These are phyloP conservation scores for Drosophila teissieri DNA, from an alignment of 1,140 invertebrate species.

Conservation along the genomic window DNA sequence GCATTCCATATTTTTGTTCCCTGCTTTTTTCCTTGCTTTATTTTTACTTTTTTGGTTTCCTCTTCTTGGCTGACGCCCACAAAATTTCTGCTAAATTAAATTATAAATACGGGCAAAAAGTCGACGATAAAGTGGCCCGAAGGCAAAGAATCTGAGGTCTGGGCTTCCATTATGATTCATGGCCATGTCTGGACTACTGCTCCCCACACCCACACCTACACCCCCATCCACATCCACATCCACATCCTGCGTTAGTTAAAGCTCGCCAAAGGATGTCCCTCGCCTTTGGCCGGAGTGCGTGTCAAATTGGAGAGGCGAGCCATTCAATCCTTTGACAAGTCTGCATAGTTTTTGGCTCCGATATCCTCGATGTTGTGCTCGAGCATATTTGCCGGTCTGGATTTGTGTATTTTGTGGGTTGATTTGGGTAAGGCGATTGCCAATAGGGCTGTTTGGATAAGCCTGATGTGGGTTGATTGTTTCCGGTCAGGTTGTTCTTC, in stretches of 20 bases:
- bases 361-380: constrained; percentile 52
- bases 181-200: constrained; percentile 56
- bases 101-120: constrained; percentile 80
- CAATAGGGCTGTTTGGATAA: constrained; percentile 39
- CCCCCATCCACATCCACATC: neutral
- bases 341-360: constrained; percentile 58
- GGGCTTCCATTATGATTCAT: constrained; percentile 73
- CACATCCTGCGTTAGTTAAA: constrained; percentile 52
- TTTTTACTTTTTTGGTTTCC: constrained; percentile 45
- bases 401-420: constrained; percentile 50
- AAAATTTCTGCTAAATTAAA: constrained; percentile 84
- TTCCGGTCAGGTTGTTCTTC: constrained; percentile 13
- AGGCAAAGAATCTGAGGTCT: constrained; percentile 22
- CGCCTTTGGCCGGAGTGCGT: constrained; percentile 62
- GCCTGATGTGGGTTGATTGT: constrained; percentile 59
- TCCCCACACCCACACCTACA: neutral
- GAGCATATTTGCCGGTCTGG: constrained; percentile 47
- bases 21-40: constrained; percentile 44
- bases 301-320: constrained; percentile 73
- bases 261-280: constrained; percentile 51
- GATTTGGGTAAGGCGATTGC: constrained; percentile 50
- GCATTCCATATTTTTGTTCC: constrained; percentile 47
- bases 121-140: constrained; percentile 62
- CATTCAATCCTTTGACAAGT: constrained; percentile 75
- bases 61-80: constrained; percentile 68